phyloP scores from a whole-genome alignment of 2,888 invertebrate species.

The Pyrochroa serraticornis region DNA sequence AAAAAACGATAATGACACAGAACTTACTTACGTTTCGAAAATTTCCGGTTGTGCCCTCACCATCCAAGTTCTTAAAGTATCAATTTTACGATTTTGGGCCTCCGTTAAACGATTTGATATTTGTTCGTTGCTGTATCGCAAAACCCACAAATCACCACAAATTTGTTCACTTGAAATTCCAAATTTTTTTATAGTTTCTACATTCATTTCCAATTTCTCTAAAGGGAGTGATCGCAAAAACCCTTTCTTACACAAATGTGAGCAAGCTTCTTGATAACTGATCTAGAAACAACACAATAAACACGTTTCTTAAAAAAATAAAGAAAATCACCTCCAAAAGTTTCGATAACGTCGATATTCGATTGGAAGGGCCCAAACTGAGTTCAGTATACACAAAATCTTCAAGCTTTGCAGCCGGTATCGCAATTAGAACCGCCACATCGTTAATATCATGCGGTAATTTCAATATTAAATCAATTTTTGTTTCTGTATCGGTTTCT shows the following conservation, averaged over 20 bases:
- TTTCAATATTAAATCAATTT: slow-evolving; percentile 41
- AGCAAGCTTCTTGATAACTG: slow-evolving; percentile 37
- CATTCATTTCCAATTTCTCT: slow-evolving; percentile 8
- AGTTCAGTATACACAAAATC: slow-evolving; percentile 32
- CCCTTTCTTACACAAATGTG: neutral
- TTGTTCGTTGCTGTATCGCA: slow-evolving; percentile 50
- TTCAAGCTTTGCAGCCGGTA: slow-evolving; percentile 31
- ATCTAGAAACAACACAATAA: slow-evolving; percentile 39
- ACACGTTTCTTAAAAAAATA: neutral
- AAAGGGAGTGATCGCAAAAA: slow-evolving; percentile 1
- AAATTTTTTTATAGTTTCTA: slow-evolving; percentile 45
- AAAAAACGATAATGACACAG: neutral
- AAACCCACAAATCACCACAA: slow-evolving; percentile 57
- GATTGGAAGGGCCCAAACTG: slow-evolving; percentile 26
- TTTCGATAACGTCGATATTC: slow-evolving; percentile 38
- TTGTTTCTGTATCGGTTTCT: slow-evolving; percentile 35
- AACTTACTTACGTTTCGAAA: slow-evolving; percentile 51
- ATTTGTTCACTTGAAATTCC: slow-evolving; percentile 51
- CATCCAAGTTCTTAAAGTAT: slow-evolving; percentile 60
- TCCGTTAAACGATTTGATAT: slow-evolving; percentile 50
- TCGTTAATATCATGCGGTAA: slow-evolving; percentile 43
- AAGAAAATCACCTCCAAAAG: slow-evolving; percentile 37
- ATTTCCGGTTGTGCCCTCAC: slow-evolving; percentile 51
- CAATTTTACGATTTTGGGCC: slow-evolving; percentile 50
- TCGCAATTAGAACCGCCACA: slow-evolving; percentile 40